Base-by-base conservation (phyloP, 53 echinoderm and acorn worm species). In the Actinopyga echinites region DNA sequence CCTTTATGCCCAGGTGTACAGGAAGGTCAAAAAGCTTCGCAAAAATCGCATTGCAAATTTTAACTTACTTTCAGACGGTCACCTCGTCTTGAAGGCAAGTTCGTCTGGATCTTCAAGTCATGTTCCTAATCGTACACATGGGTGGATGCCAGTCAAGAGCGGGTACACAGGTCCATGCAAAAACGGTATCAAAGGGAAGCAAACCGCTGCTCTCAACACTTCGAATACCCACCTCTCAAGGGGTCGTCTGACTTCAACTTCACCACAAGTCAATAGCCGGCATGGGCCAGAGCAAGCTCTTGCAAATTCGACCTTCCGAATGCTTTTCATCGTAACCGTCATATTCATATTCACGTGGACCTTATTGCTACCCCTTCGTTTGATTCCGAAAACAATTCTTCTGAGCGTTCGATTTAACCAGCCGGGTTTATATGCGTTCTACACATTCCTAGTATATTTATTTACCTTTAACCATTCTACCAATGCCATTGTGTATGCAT, bases 281-380 rank as follows among this genome's bases (percentile, higher is more conserved):
- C 15, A 22, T 32, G 1, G 68, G 21, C 34, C 37, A 31, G 22
- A 38, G 9, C 30, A 29, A 31, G 68, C 68, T 11, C 31, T 68
- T 21, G 68, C 17, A 13, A 68, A 68, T 33, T 34, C 68, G 10
- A 68, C 68, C 17, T 68, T 68, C 21, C 30, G 68, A 32, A 68
- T 68, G 68, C 34, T 68, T 13, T 68, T 68, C 68, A 32, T 32
- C 21, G 37, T 68, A 3, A 36, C 68, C 68, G 68, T 38, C 68
- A 31, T 68, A 30, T 68, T 68, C 22, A 68, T 31, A 7, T 36
- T 3, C 12, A 68, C 68, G 32, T 68, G 68, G 68, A 6, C 34
- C 4, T 36, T 68, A 22, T 35, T 34, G 15, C 5, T 35, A 5
- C 9, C 21, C 0, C n/a, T 68, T 17, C 32, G 68, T 5, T 68